Conservation (phyloP, 2,797 vertebrate species). For the Manis crassicaudata region DNA sequence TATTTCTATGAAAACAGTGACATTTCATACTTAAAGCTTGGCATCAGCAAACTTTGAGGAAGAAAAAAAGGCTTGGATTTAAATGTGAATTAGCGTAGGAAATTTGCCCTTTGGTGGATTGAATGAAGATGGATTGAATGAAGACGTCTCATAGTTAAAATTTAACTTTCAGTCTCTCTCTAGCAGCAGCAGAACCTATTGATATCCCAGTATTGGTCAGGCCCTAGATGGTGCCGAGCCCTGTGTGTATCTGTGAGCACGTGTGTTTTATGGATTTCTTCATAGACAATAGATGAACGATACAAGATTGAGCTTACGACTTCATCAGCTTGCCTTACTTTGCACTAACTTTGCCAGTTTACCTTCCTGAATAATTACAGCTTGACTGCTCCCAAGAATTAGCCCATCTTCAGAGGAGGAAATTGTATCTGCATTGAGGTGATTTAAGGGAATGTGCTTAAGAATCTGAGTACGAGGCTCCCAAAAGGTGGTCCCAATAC, state of each 20-base stretch:
- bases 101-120: conserved; percentile 32
- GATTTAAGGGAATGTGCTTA: not conserved
- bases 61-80: conserved; percentile 37
- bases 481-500: not conserved
- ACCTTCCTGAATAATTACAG: too few relatives aligned
- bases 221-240: not conserved
- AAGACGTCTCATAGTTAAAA: conserved; percentile 22
- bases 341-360: not conserved
- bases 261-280: not conserved
- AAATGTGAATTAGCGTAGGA: conserved; percentile 64
- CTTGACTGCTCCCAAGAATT: not conserved
- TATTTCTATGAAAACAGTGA: conserved; percentile 76
- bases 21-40: conserved; percentile 63
- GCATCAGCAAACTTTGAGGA: conserved; percentile 55
- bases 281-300: not conserved
- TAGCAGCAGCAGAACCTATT: not conserved
- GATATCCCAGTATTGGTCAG: not conserved
- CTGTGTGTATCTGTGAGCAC: not conserved
- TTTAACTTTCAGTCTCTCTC: not conserved
- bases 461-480: not conserved
- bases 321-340: not conserved
- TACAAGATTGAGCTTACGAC: not conserved
- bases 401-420: not conserved
- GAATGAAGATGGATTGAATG: not conserved
- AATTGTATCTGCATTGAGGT: not conserved